A percentile compares a stretch with the other conserved stretches of the same genome.
Evolutionary conservation across 2,888 invertebrate species (phyloP).

Genomic region (Apotomis turbidana): DNA sequence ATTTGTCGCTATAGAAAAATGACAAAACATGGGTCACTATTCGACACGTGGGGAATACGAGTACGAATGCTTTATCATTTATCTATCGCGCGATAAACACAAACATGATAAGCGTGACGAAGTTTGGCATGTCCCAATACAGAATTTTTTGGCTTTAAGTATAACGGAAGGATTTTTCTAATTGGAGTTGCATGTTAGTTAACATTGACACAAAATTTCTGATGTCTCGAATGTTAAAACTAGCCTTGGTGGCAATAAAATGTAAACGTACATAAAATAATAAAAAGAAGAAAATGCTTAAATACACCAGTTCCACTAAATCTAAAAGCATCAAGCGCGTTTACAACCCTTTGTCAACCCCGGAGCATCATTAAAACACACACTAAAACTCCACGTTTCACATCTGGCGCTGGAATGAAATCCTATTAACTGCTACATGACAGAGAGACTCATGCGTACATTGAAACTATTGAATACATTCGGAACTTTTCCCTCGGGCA

Average conservation of each 20-base stretch:
- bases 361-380: slow-evolving; percentile 24
- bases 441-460: slow-evolving; percentile 24
- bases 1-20: no score
- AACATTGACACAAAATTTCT: no score
- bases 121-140: no score
- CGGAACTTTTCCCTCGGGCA: slow-evolving; percentile 46
- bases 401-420: slow-evolving; percentile 32
- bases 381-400: slow-evolving; percentile 33
- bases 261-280: not conserved
- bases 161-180: no score
- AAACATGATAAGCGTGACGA: no score
- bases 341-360: slow-evolving; percentile 23
- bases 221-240: no score
- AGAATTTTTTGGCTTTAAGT: no score
- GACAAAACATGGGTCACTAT: no score
- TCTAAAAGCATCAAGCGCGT: slow-evolving; percentile 5
- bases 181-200: no score
- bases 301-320: not conserved
- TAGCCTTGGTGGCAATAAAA: not conserved
- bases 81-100: no score
- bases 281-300: not conserved
- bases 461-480: slow-evolving; percentile 39
- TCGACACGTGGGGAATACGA: no score
- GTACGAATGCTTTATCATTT: no score
- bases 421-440: slow-evolving; percentile 36